Base-by-base conservation (phyloP, 2,797 vertebrate species). In the Cryptoprocta ferox region DNA sequence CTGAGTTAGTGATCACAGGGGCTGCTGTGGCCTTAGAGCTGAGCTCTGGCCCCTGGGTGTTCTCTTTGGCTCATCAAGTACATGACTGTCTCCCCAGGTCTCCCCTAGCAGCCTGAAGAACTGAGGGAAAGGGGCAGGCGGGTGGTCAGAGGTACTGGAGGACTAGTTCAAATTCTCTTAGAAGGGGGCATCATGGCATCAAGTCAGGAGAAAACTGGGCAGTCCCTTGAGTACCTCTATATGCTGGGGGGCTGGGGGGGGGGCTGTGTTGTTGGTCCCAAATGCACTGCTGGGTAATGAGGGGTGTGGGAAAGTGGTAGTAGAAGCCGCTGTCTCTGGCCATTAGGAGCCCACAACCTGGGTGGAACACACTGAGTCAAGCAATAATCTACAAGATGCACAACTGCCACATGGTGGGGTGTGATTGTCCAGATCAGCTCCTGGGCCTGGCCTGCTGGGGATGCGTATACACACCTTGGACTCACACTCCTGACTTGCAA, bases 31-130 rank as follows among this genome's bases (percentile, higher is more conserved):
- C 83, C 76, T 84, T 63, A 19, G 53, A 91, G 96, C 82, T 0
- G 12, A 94, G 37, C 88, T 63, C 66, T 85, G 97, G 97, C 95
- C 73, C 21, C 68, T 66, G 56, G 94, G 73, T 70, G 81, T 96
- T 97, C 97, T 56, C 63, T 93, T 95, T 96, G 93, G 65, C 82
- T 98, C 97, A 86, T 95, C 66, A 81, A 89, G 94, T 97, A 87
- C 95, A 63, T 2, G 21, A 5, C 9, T 56, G 56, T 66, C n/a
- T 73, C 85, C 94, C 70, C 50, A 66, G 76, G 18, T 80, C 14
- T 90, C 18, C 14, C 53, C 8, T 21, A 19, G 16, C 6, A 9
- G 35, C 35, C 42, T 32, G 24, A 75, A 83, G 35, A 73, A 30
- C 30, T 10, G 53, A 83, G 45, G 53, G 61, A 32, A 73, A 73